A percentile compares a stretch with the other conserved stretches of the same genome.
Conservation (phyloP, 1,140 invertebrate genomes). For the Colletes latitarsis region DNA sequence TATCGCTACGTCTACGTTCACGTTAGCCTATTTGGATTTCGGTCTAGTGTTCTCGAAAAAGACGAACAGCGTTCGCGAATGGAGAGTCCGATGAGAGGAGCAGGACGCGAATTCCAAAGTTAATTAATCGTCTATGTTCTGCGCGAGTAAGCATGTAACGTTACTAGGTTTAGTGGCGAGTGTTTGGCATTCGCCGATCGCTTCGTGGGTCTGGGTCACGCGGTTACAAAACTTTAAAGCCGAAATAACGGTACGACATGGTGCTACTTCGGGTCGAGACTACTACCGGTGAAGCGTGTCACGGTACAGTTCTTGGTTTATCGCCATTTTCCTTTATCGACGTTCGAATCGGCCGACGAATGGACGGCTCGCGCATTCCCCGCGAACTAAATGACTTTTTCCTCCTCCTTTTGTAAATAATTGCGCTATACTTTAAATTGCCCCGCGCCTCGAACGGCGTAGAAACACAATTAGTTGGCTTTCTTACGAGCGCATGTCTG, state of each 20-base stretch:
- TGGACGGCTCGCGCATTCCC: no score
- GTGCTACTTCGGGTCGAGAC: constrained; percentile 49
- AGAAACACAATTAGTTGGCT: neutral
- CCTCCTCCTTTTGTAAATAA: no score
- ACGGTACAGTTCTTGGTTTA: constrained; percentile 50
- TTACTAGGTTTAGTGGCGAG: constrained; percentile 31
- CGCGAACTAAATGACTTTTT: no score
- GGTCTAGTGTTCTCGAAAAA: neutral
- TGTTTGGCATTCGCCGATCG: constrained; percentile 50
- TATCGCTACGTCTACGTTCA: no score
- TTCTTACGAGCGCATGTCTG: neutral
- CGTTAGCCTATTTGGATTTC: no score
- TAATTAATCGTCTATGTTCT: constrained; percentile 47
- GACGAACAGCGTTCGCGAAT: neutral
- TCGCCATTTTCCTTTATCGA: constrained; percentile 28
- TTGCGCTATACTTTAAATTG: neutral
- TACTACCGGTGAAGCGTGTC: constrained; percentile 52
- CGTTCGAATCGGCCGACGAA: neutral
- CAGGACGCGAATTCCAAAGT: constrained; percentile 52
- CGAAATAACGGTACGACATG: constrained; percentile 72
- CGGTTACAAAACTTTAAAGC: constrained; percentile 72
- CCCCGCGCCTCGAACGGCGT: neutral
- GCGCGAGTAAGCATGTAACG: constrained; percentile 17
- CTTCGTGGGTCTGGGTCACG: constrained; percentile 75
- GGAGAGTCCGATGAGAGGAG: neutral